These are phyloP conservation scores for Drosophila infuscata DNA, from an alignment of 2,888 invertebrate species.

Conservation along the genomic window DNA sequence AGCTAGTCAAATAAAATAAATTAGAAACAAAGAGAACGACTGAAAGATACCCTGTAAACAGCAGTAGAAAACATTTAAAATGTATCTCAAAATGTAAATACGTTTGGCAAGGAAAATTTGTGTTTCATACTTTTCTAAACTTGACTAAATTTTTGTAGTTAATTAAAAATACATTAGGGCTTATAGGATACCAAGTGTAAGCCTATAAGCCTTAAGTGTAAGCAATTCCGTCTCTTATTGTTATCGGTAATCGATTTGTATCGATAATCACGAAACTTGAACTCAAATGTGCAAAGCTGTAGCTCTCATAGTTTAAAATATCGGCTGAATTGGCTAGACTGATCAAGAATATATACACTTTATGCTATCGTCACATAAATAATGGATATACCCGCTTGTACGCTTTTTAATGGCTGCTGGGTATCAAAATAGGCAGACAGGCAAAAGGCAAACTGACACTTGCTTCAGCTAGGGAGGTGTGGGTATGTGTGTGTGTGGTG, in stretches of 20 bases:
- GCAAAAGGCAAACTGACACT: conserved; percentile 41
- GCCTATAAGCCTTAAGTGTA: too few species aligned
- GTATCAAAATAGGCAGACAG: conserved; percentile 15
- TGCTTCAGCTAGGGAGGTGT: conserved; percentile 8
- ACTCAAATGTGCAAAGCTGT: neutral
- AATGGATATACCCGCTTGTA: neutral
- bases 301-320: neutral
- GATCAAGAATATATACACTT: neutral
- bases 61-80: neutral
- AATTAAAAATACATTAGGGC: neutral
- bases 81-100: neutral
- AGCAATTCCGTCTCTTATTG: neutral
- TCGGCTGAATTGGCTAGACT: neutral
- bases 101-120: neutral
- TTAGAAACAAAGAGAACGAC: neutral
- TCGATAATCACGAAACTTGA: neutral
- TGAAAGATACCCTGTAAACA: neutral
- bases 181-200: neutral
- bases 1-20: conserved; percentile 10
- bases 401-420: neutral
- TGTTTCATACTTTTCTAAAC: neutral
- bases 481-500: conserved; percentile 3
- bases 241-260: neutral
- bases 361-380: neutral
- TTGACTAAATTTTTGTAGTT: neutral